Conservation (phyloP, 2,888 invertebrate genomes). For the Cheilosia vulpina region DNA sequence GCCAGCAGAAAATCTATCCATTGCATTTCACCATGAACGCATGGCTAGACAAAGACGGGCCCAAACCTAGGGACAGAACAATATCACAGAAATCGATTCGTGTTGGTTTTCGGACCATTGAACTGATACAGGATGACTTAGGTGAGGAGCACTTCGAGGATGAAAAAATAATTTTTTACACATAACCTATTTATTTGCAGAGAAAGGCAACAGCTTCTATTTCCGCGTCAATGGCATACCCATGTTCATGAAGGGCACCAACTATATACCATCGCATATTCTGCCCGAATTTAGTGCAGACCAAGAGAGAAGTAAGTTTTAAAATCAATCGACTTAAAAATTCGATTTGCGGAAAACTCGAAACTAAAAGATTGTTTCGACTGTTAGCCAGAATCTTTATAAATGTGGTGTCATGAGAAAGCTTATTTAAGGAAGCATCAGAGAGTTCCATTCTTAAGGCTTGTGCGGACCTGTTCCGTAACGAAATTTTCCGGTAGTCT, state of each 20-base stretch:
- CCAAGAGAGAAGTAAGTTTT: constrained; percentile 83
- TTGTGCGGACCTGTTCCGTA: no score
- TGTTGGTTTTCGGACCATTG: constrained; percentile 94
- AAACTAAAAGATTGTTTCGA: no score
- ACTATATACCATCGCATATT: constrained; percentile 95
- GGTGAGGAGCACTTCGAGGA: constrained; percentile 52
- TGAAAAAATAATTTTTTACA: no score
- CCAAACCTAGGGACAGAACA: constrained; percentile 78
- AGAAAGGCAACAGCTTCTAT: constrained; percentile 90
- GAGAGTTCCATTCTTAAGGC: no score
- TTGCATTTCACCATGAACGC: constrained; percentile 85
- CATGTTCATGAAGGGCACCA: constrained; percentile 97
- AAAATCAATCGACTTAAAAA: not conserved
- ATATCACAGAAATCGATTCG: constrained; percentile 85
- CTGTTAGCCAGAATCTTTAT: no score
- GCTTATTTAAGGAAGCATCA: no score
- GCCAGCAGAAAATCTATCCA: constrained; percentile 90
- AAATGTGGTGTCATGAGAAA: no score
- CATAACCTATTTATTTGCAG: constrained; percentile 76
- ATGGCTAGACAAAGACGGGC: constrained; percentile 77
- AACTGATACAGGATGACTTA: constrained; percentile 90
- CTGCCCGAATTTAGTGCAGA: constrained; percentile 90
- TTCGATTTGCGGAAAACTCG: not conserved
- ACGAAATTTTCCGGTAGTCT: no score
- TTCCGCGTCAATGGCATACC: constrained; percentile 93